phyloP scores from a whole-genome alignment of 2,797 vertebrate species.

The Hemibagrus guttatus region DNA sequence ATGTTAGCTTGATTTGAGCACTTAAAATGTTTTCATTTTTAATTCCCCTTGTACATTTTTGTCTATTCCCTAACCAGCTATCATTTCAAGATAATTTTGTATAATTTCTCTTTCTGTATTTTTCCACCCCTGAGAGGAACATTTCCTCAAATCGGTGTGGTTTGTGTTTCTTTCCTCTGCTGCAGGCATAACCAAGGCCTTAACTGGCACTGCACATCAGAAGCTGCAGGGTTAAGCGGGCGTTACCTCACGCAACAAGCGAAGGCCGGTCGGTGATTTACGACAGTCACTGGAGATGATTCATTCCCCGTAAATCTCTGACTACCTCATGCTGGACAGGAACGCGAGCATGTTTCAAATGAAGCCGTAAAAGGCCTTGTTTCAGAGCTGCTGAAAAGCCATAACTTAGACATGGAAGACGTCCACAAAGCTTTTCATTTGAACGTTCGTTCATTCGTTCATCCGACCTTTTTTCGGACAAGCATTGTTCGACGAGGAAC shows the following conservation, averaged over 20 bases:
- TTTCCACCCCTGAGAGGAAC: neutral
- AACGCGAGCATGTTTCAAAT: slow-evolving; percentile 54
- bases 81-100: neutral
- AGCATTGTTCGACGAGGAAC: slow-evolving; percentile 41
- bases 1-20: neutral
- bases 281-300: slow-evolving; percentile 49
- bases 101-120: neutral
- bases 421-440: slow-evolving; percentile 37
- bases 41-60: neutral
- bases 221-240: slow-evolving; percentile 29
- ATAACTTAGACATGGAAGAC: slow-evolving; percentile 48
- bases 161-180: too few relatives aligned
- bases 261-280: slow-evolving; percentile 49
- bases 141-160: neutral
- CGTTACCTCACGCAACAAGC: slow-evolving; percentile 6
- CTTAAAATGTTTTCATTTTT: neutral
- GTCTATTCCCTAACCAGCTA: neutral
- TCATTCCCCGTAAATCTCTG: slow-evolving; percentile 57
- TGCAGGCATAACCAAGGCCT: neutral
- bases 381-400: slow-evolving; percentile 49
- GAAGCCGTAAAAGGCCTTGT: slow-evolving; percentile 49
- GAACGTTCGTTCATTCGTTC: neutral
- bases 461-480: slow-evolving; percentile 34
- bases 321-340: slow-evolving; percentile 50
- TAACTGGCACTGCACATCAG: neutral